Conservation (phyloP, 2,113 vertebrate genomes). For the Campylomormyrus tamandua region DNA sequence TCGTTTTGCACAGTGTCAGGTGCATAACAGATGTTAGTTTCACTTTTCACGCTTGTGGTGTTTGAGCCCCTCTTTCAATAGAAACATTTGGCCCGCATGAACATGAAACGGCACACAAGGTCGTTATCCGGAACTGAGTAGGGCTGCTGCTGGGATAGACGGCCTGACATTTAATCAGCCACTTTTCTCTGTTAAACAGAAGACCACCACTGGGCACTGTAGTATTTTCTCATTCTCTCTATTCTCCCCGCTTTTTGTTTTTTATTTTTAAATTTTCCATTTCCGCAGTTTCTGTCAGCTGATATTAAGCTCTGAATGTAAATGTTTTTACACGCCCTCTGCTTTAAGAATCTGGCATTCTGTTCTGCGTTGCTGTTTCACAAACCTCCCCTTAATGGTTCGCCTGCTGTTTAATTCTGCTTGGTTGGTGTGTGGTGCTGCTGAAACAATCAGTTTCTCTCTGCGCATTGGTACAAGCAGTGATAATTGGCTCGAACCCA, state of each 20-base stretch:
- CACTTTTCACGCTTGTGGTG: neutral
- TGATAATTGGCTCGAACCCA: neutral
- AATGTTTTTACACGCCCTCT: neutral
- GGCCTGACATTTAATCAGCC: neutral
- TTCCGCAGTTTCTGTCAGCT: neutral
- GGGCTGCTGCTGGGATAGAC: neutral
- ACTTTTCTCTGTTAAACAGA: neutral
- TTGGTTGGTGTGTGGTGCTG: neutral
- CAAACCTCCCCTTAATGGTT: neutral
- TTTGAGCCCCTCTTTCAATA: neutral
- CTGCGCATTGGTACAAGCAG: neutral
- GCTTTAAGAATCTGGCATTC: conserved; percentile 12
- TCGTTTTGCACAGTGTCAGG: neutral
- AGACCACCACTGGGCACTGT: neutral
- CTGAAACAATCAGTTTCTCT: neutral
- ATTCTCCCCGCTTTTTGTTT: neutral
- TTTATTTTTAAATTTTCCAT: neutral
- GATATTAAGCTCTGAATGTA: neutral
- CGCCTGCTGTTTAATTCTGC: neutral
- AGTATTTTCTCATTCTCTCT: neutral
- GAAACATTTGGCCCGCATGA: neutral
- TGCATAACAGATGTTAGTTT: neutral
- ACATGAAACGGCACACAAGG: neutral
- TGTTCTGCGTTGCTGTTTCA: neutral
- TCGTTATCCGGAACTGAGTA: neutral